Evolutionary conservation across 2,113 vertebrate genomes (phyloP).

Genomic region (Aviceda subcristata): DNA sequence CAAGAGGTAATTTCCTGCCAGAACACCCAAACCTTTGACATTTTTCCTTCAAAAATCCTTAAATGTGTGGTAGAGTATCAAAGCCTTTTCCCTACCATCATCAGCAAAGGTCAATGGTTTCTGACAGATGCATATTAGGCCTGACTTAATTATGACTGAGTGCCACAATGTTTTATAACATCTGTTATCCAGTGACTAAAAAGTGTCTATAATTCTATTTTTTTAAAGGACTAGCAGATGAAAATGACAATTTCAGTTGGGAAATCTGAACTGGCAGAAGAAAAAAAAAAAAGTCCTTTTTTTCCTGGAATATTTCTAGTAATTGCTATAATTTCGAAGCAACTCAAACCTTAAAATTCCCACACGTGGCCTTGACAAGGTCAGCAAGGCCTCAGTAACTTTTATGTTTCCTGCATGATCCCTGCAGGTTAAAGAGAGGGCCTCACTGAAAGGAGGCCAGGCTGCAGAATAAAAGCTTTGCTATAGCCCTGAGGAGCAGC

Average conservation of each 20-base stretch:
- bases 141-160: conserved; percentile 60
- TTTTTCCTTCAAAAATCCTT: conserved; percentile 78
- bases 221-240: conserved; percentile 60
- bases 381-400: conserved; percentile 77
- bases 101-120: conserved; percentile 70
- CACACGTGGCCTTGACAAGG: conserved; percentile 88
- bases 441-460: conserved; percentile 56
- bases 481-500: conserved; percentile 35
- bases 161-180: conserved; percentile 55
- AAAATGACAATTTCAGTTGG: conserved; percentile 72
- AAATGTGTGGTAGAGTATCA: conserved; percentile 68
- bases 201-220: conserved; percentile 48
- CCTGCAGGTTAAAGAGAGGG: conserved; percentile 69
- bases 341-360: conserved; percentile 87
- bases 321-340: conserved; percentile 94
- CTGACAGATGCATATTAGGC: conserved; percentile 79
- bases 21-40: conserved; percentile 78
- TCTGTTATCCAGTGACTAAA: conserved; percentile 67
- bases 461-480: conserved; percentile 64
- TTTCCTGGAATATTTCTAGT: conserved; percentile 86
- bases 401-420: conserved; percentile 61
- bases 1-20: conserved; percentile 73
- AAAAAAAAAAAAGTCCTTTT: conserved; percentile 20
- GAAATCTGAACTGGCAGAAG: conserved; percentile 58
- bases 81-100: conserved; percentile 71